Percentiles rank a stretch among this genome's conserved stretches.
Evolutionary conservation across 2,113 vertebrate species (phyloP).

Genomic region (Python bivittatus): DNA sequence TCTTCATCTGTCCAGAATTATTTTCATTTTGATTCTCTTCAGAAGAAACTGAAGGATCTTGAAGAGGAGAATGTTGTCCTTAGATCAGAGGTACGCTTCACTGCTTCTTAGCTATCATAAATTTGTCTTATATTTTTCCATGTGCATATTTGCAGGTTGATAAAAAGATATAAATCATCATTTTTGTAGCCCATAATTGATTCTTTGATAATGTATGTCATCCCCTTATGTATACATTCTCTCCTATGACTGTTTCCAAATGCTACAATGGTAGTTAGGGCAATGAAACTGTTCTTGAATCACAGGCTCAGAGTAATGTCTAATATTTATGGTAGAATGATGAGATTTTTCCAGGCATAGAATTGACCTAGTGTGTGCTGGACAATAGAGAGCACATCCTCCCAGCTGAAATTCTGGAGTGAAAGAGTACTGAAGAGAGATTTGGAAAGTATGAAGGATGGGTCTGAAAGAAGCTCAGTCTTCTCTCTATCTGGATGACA

Average conservation of each 20-base stretch:
- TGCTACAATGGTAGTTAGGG: background rate
- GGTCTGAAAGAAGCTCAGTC: background rate
- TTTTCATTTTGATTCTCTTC: conserved; percentile 93
- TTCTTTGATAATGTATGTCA: background rate
- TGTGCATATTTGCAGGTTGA: background rate
- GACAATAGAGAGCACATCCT: background rate
- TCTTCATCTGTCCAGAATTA: conserved; percentile 83
- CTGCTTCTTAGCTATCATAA: conserved; percentile 26
- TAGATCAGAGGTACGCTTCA: conserved; percentile 84
- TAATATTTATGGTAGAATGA: background rate
- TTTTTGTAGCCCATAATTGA: background rate
- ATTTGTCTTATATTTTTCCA: background rate
- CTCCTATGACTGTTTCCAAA: background rate
- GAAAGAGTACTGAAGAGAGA: background rate
- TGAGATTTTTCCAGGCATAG: background rate
- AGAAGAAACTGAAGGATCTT: conserved; percentile 96
- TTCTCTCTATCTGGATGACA: background rate
- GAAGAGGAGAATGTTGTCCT: conserved; percentile 95
- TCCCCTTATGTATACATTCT: background rate
- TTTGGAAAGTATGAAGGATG: background rate
- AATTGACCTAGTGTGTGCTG: background rate
- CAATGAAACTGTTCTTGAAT: background rate
- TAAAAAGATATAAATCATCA: background rate
- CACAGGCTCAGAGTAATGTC: background rate
- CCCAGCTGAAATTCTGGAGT: background rate